Percentiles rank a stretch among this genome's conserved stretches.
Evolutionary conservation across 2,888 invertebrate species (phyloP).

Genomic region (Rhagium mordax): DNA sequence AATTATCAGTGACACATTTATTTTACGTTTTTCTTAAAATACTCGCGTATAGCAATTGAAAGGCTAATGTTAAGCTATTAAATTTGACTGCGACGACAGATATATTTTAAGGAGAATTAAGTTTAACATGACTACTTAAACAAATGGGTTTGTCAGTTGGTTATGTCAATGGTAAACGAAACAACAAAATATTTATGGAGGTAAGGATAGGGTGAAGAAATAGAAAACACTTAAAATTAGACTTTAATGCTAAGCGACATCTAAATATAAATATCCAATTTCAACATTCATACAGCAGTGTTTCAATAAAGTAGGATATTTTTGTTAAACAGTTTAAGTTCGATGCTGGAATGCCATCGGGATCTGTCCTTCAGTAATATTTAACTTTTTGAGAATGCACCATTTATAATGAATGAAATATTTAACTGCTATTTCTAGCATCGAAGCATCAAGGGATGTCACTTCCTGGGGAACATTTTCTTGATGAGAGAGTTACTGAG

Average conservation of each 20-base stretch:
- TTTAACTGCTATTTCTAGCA: too few relatives aligned
- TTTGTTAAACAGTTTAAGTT: too few relatives aligned
- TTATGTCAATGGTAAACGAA: slow-evolving; percentile 1
- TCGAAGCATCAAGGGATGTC: too few relatives aligned
- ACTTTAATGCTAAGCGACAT: not conserved
- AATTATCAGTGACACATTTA: slow-evolving; percentile 20
- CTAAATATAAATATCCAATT: not conserved
- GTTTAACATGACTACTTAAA: slow-evolving; percentile 15
- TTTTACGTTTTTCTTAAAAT: slow-evolving; percentile 3
- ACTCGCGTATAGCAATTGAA: not conserved
- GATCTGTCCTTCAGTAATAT: too few relatives aligned
- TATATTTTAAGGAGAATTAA: slow-evolving; percentile 5
- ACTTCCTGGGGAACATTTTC: too few relatives aligned
- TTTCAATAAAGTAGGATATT: not conserved
- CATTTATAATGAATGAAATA: too few relatives aligned
- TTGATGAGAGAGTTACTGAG: too few relatives aligned
- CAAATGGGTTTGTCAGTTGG: slow-evolving; percentile 12
- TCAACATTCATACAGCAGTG: not conserved
- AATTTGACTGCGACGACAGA: slow-evolving; percentile 17
- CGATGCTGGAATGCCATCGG: too few relatives aligned
- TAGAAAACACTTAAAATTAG: not conserved
- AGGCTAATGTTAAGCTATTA: not conserved
- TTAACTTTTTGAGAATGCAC: too few relatives aligned
- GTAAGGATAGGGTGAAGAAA: not conserved
- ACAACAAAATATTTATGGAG: not conserved